Conservation (phyloP, 1,140 invertebrate genomes). For the Acarapis woodi region DNA sequence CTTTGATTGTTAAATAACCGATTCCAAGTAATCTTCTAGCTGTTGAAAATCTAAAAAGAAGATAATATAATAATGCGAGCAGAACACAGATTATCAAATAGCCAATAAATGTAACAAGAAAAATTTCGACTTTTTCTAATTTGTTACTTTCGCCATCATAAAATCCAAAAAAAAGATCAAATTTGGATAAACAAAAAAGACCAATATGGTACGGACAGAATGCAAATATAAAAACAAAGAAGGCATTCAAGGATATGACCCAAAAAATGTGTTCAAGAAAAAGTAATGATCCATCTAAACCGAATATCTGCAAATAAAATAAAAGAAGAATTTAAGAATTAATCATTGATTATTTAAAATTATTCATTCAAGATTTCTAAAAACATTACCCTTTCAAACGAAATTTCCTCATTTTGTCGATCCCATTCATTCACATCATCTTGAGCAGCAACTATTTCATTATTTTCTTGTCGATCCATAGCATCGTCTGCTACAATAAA, state of each 20-base stretch:
- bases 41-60: constrained; percentile 38
- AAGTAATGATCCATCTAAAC: constrained; percentile 79
- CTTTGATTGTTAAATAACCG: constrained; percentile 89
- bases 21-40: constrained; percentile 57
- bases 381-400: constrained; percentile 46
- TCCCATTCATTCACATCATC: constrained; percentile 85
- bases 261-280: constrained; percentile 97
- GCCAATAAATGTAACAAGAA: constrained; percentile 68
- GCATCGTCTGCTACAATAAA: neutral
- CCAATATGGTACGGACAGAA: constrained; percentile 91
- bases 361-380: constrained; percentile 4
- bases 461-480: neutral
- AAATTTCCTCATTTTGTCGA: constrained; percentile 78
- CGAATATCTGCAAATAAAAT: constrained; percentile 34
- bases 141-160: constrained; percentile 33
- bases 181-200: constrained; percentile 38
- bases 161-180: constrained; percentile 34
- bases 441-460: constrained; percentile 12
- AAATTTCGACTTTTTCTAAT: constrained; percentile 78
- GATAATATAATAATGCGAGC: constrained; percentile 47
- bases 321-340: neutral
- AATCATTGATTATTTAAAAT: constrained; percentile 1
- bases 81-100: constrained; percentile 65
- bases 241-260: constrained; percentile 84
- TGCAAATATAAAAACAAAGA: constrained; percentile 70